Evolutionary conservation across 2,113 vertebrate species (phyloP).

Genomic region (Motacilla tschutschensis): DNA sequence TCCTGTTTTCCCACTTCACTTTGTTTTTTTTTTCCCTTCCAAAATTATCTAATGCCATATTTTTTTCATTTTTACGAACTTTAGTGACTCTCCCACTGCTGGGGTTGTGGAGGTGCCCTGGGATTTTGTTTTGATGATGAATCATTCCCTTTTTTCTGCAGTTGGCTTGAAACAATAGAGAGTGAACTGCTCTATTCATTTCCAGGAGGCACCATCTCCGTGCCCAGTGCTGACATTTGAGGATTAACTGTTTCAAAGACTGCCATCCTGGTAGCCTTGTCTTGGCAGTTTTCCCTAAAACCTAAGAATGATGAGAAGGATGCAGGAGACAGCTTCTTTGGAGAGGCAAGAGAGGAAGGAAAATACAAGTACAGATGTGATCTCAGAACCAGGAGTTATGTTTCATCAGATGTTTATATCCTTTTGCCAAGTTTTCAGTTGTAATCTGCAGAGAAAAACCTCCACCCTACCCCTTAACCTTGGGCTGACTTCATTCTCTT

Average conservation of each 20-base stretch:
- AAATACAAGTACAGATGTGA: background rate
- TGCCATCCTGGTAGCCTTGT: background rate
- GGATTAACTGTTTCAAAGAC: background rate
- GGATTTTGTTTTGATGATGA: background rate
- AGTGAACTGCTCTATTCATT: background rate
- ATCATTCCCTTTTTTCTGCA: background rate
- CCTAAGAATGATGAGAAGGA: background rate
- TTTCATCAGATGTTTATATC: background rate
- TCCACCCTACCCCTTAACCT: background rate
- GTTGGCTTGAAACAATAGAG: slow-evolving; percentile 1
- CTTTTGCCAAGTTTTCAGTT: background rate
- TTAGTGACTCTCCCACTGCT: background rate
- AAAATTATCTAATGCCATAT: background rate
- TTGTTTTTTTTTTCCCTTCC: background rate
- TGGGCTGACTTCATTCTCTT: background rate
- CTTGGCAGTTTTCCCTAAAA: background rate
- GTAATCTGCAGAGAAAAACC: background rate
- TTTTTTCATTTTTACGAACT: background rate
- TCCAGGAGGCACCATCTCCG: background rate
- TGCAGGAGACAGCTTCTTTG: background rate
- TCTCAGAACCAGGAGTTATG: background rate
- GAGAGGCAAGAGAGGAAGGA: background rate
- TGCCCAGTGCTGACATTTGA: background rate
- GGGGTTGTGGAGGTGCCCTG: background rate
- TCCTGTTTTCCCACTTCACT: background rate